Percentiles rank a stretch among this genome's conserved stretches.
Evolutionary conservation across 2,888 invertebrate species (phyloP).

Genomic region (Mactromeris polynyma): DNA sequence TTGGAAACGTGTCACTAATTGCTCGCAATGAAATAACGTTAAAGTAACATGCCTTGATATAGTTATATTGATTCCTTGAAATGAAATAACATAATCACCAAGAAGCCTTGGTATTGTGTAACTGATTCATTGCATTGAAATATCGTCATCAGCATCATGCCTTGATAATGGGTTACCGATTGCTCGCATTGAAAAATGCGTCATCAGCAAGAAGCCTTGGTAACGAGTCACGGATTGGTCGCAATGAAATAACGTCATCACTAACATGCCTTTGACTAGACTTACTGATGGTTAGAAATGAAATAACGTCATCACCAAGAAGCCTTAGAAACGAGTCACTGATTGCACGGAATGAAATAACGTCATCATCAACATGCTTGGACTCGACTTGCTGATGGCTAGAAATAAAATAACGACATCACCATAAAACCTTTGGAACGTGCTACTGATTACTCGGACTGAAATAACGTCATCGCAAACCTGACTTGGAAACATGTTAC

Average conservation of each 20-base stretch:
- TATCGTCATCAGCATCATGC: not conserved
- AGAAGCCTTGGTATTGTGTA: not conserved
- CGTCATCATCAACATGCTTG: not conserved
- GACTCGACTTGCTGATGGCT: too few species aligned
- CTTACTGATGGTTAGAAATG: not conserved
- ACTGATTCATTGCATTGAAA: not conserved
- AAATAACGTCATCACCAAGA: not conserved
- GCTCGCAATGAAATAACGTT: not conserved
- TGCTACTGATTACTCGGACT: not conserved
- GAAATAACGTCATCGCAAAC: not conserved
- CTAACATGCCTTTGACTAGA: not conserved
- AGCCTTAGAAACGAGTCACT: not conserved
- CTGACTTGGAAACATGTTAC: not conserved
- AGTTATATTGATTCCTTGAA: not conserved
- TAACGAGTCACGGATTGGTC: not conserved
- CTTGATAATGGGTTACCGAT: not conserved
- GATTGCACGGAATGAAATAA: not conserved
- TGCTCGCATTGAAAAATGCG: not conserved
- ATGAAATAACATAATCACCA: not conserved
- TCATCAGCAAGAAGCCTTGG: not conserved
- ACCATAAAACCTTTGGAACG: not conserved
- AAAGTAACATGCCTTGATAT: not conserved
- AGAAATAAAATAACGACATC: not conserved
- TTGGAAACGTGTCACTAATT: not conserved
- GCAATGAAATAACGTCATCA: not conserved